phyloP scores from a whole-genome alignment of 2,888 invertebrate genomes.

The Habroteleia sp. region DNA sequence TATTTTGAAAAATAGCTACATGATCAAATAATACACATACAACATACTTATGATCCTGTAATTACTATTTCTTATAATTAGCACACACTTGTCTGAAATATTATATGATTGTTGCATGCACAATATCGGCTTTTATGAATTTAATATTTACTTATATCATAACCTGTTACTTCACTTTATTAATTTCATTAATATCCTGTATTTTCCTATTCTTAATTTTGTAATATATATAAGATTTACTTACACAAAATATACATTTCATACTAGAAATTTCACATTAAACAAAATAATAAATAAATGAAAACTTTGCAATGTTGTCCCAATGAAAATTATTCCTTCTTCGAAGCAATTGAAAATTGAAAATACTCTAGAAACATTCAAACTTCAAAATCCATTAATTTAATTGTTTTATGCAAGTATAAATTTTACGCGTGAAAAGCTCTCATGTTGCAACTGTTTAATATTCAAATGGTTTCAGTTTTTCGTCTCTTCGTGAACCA shows the following conservation, averaged over 20 bases:
- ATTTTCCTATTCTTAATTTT: conserved; percentile 5
- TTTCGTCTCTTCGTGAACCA: too few relatives aligned
- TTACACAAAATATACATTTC: conserved; percentile 41
- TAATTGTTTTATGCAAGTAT: too few relatives aligned
- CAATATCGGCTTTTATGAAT: conserved; percentile 9
- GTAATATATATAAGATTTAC: conserved; percentile 20
- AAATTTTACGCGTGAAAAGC: conserved; percentile 8
- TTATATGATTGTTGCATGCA: conserved; percentile 26
- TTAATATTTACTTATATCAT: conserved; percentile 29
- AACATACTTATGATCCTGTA: conserved; percentile 33
- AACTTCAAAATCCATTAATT: too few relatives aligned
- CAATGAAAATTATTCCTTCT: too few relatives aligned
- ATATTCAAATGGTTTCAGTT: neutral
- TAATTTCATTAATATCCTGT: too few relatives aligned
- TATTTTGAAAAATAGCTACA: conserved; percentile 58
- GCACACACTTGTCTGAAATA: conserved; percentile 24
- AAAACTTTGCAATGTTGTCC: too few relatives aligned
- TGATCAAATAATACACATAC: conserved; percentile 47
- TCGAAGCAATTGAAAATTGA: too few relatives aligned
- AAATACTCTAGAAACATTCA: too few relatives aligned
- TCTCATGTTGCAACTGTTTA: conserved; percentile 1
- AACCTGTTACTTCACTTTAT: conserved; percentile 24
- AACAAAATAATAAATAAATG: too few relatives aligned
- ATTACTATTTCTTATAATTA: conserved; percentile 24
- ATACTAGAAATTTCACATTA: too few relatives aligned